phyloP scores from a whole-genome alignment of 37 sponge, comb jelly and placozoan genomes.

The Hexactinellida sp. region DNA sequence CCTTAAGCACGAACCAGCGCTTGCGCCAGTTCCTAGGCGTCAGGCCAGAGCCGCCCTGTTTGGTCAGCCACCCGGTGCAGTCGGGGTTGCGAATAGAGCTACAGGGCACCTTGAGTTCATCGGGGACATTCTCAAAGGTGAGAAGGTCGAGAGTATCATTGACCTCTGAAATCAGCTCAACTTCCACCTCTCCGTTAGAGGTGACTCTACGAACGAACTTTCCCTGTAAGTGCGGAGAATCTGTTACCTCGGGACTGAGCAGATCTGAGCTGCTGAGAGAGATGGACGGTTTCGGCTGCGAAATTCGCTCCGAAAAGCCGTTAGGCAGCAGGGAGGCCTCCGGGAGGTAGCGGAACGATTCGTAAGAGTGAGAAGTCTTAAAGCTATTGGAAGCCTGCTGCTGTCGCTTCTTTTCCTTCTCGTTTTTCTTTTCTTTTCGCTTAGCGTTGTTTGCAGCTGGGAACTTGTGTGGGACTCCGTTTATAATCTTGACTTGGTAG shows the following conservation, averaged over 20 bases:
- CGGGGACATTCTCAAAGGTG: neutral
- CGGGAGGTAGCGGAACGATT: neutral
- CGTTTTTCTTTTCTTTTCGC: neutral
- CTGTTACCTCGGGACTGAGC: neutral
- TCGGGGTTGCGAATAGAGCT: neutral
- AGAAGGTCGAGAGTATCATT: neutral
- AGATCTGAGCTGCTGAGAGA: neutral
- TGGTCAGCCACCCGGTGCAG: neutral
- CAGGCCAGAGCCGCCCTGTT: conserved; percentile 55
- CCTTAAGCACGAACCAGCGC: conserved; percentile 71
- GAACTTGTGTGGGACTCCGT: neutral
- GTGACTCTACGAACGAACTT: neutral
- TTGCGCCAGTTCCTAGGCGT: conserved; percentile 83
- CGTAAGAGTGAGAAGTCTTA: neutral
- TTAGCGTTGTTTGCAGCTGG: neutral
- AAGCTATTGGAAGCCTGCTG: neutral
- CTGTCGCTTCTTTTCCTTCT: neutral
- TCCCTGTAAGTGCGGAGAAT: neutral
- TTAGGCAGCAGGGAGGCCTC: neutral
- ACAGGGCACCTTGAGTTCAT: neutral
- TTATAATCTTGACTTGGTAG: neutral
- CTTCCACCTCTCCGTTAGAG: neutral
- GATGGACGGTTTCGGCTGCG: neutral
- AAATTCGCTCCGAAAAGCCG: neutral
- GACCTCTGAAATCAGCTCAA: neutral